phyloP scores from a whole-genome alignment of 2,797 vertebrate genomes.

The Aerospiza tachiro region DNA sequence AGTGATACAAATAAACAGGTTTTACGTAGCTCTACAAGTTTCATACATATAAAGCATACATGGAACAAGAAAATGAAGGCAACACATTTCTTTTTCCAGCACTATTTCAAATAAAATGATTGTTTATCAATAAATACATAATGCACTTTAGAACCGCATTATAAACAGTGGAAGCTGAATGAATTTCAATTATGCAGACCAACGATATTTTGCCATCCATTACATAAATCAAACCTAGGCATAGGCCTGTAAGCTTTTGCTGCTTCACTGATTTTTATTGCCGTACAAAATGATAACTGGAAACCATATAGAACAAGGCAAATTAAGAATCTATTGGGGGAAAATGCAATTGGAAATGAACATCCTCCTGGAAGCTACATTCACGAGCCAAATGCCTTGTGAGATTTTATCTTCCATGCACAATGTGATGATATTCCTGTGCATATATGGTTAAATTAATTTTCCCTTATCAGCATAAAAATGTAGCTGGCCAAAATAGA shows the following conservation, averaged over 20 bases:
- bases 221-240: conserved; percentile 54
- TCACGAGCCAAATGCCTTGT: background rate
- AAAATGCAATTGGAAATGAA: conserved; percentile 53
- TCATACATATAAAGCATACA: background rate
- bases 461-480: conserved; percentile 50
- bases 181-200: conserved; percentile 50
- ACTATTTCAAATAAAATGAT: conserved; percentile 34
- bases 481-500: conserved; percentile 36
- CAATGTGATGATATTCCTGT: conserved; percentile 20
- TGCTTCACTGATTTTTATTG: conserved; percentile 66
- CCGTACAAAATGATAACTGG: conserved; percentile 54
- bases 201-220: conserved; percentile 3
- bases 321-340: conserved; percentile 62
- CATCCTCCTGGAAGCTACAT: conserved; percentile 44
- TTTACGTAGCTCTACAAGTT: background rate
- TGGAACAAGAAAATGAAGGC: background rate
- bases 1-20: background rate
- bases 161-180: conserved; percentile 31
- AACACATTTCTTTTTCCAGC: background rate
- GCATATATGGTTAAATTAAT: conserved; percentile 54
- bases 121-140: conserved; percentile 52
- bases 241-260: conserved; percentile 28
- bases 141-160: background rate
- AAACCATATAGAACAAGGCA: conserved; percentile 67
- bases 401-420: conserved; percentile 42